phyloP scores from a whole-genome alignment of 1,140 invertebrate genomes.

The Aphaenogaster floridana region DNA sequence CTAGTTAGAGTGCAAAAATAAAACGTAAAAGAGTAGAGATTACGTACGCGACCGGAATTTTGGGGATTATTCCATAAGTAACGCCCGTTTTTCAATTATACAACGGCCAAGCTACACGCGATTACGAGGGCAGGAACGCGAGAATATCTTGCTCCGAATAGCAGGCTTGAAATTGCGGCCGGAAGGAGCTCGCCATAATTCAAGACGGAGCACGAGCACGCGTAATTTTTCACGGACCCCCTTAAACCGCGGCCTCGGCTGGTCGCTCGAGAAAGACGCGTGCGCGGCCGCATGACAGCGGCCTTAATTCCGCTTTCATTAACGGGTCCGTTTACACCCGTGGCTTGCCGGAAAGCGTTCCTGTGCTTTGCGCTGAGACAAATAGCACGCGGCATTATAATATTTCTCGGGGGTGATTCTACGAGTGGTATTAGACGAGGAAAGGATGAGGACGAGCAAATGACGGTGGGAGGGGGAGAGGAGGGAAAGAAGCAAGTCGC shows the following conservation, averaged over 20 bases:
- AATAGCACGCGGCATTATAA: conserved; percentile 71
- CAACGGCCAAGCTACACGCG: conserved; percentile 19
- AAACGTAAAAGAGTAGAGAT: not conserved
- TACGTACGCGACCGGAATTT: not conserved
- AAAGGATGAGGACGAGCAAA: conserved; percentile 12
- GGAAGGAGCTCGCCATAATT: conserved; percentile 36
- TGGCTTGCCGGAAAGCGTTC: conserved; percentile 15
- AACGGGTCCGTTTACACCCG: conserved; percentile 52
- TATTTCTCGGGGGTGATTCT: conserved; percentile 68
- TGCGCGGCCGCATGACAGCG: conserved; percentile 26
- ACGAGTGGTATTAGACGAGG: conserved; percentile 66
- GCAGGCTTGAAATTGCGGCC: conserved; percentile 37
- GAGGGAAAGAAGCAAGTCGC: conserved; percentile 28
- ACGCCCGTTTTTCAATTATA: conserved; percentile 20
- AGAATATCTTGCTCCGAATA: conserved; percentile 39
- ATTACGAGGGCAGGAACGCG: conserved; percentile 3
- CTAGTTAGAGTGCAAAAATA: not conserved
- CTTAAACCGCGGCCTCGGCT: conserved; percentile 18
- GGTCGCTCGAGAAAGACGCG: conserved; percentile 32
- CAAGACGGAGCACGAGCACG: not conserved
- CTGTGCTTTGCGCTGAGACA: conserved; percentile 47
- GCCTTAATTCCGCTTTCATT: conserved; percentile 62
- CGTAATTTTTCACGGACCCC: conserved; percentile 44
- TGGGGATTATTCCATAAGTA: not conserved
- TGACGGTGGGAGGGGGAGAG: not conserved